These are phyloP conservation scores for Valencia hispanica DNA, from an alignment of 2,797 vertebrate genomes.

Conservation along the genomic window DNA sequence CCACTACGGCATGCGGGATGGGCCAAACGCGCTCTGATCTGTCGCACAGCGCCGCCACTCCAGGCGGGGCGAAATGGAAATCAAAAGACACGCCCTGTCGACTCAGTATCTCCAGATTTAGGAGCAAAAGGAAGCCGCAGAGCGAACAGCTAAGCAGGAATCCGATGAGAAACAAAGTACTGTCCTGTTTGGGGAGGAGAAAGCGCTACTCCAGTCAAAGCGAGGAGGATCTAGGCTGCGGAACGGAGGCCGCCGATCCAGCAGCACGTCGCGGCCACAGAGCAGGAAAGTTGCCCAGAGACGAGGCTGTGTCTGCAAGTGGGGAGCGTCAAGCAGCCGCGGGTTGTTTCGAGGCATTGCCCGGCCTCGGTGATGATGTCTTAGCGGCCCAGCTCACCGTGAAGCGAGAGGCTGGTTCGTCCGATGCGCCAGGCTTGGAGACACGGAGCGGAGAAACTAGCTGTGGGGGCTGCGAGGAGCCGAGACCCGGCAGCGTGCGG, in stretches of 20 bases:
- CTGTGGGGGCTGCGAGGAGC: conserved; percentile 54
- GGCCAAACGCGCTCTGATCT: conserved; percentile 76
- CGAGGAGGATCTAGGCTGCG: conserved; percentile 32
- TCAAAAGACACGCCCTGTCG: conserved; percentile 33
- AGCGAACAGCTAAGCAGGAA: conserved; percentile 56
- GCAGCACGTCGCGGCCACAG: conserved; percentile 53
- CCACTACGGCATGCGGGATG: conserved; percentile 78
- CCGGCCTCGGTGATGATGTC: conserved; percentile 29
- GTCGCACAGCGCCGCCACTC: conserved; percentile 39
- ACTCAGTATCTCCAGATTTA: conserved; percentile 42
- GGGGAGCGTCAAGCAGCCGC: conserved; percentile 31
- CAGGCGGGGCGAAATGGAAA: conserved; percentile 59
- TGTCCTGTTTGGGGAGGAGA: conserved; percentile 70
- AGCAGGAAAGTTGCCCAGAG: conserved; percentile 66
- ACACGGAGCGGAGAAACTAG: conserved; percentile 48
- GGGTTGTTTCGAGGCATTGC: conserved; percentile 17
- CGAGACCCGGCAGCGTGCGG: conserved; percentile 33
- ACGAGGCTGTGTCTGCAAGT: conserved; percentile 52
- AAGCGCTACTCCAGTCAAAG: conserved; percentile 57
- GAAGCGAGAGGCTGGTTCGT: conserved; percentile 35
- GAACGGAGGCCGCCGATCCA: conserved; percentile 44
- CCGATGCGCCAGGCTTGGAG: conserved; percentile 60
- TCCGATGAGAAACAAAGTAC: conserved; percentile 76
- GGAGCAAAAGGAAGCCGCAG: conserved; percentile 35
- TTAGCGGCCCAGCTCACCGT: conserved; percentile 6